Evolutionary conservation across 2,888 invertebrate species (phyloP).

Genomic region (Orthosia incerta): DNA sequence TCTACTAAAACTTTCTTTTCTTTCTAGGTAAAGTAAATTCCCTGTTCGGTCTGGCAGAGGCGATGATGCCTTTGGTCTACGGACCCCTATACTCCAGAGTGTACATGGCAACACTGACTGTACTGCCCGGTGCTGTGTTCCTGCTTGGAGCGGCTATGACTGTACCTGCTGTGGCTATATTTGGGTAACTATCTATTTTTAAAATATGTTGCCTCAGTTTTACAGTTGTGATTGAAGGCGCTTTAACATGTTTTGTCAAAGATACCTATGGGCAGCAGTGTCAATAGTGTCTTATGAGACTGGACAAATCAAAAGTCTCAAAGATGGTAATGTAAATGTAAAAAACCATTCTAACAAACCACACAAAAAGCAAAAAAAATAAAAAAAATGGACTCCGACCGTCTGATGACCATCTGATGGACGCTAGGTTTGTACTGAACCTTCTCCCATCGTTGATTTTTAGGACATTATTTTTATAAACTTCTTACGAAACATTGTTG

Average conservation of each 20-base stretch:
- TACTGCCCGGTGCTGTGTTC: conserved; percentile 93
- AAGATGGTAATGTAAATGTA: too few species aligned
- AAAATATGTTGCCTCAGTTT: background rate
- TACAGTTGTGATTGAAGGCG: background rate
- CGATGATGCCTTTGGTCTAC: conserved; percentile 93
- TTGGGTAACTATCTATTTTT: conserved; percentile 85
- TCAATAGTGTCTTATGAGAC: too few species aligned
- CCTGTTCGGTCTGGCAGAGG: conserved; percentile 93
- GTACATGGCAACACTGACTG: conserved; percentile 92
- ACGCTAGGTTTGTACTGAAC: too few species aligned
- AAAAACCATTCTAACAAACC: too few species aligned
- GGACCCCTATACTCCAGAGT: conserved; percentile 94
- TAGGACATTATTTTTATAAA: too few species aligned
- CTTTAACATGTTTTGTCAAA: background rate
- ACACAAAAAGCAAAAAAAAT: too few species aligned
- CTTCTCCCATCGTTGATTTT: too few species aligned
- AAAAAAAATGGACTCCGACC: too few species aligned
- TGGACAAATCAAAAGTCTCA: too few species aligned
- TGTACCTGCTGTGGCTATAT: conserved; percentile 92
- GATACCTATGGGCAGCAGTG: background rate
- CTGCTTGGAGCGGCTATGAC: conserved; percentile 93
- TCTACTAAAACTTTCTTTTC: background rate
- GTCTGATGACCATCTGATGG: too few species aligned
- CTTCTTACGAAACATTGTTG: too few species aligned
- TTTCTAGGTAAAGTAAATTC: conserved; percentile 93